phyloP scores from a whole-genome alignment of 1,140 invertebrate species.

The Sitophilus oryzae region DNA sequence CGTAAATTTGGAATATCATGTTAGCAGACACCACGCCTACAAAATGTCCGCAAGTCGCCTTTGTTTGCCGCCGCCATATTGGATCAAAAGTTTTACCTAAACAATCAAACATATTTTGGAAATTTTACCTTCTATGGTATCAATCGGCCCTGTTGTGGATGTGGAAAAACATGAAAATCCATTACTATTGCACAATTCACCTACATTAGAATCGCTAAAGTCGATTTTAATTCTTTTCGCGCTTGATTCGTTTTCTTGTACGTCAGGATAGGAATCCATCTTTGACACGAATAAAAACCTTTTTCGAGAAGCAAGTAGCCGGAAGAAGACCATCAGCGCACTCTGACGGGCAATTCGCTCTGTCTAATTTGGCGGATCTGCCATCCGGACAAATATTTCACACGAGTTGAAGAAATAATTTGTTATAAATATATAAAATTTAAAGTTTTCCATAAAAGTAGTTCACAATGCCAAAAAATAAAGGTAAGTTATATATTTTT shows the following conservation, averaged over 20 bases:
- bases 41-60: conserved; percentile 39
- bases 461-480: conserved; percentile 42
- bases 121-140: conserved; percentile 43
- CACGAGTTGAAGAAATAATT: no score
- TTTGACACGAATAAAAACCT: conserved; percentile 43
- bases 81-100: conserved; percentile 39
- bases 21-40: conserved; percentile 38
- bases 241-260: conserved; percentile 40
- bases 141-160: conserved; percentile 31
- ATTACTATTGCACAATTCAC: conserved; percentile 36
- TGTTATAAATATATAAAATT: no score
- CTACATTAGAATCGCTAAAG: conserved; percentile 31
- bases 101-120: conserved; percentile 44
- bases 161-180: conserved; percentile 39
- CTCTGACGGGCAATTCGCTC: conserved; percentile 19
- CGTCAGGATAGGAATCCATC: conserved; percentile 42
- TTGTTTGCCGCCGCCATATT: conserved; percentile 43
- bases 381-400: conserved; percentile 3
- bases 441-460: conserved; percentile 13
- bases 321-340: conserved; percentile 23
- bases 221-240: conserved; percentile 43
- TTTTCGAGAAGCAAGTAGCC: conserved; percentile 26
- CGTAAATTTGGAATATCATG: conserved; percentile 14
- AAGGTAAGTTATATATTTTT: conserved; percentile 31
- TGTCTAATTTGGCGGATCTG: conserved; percentile 10